Evolutionary conservation across 2,888 invertebrate genomes (phyloP), one percentile per base, ranked within the genome.

Genomic region (Leptopterna dolabrata): DNA sequence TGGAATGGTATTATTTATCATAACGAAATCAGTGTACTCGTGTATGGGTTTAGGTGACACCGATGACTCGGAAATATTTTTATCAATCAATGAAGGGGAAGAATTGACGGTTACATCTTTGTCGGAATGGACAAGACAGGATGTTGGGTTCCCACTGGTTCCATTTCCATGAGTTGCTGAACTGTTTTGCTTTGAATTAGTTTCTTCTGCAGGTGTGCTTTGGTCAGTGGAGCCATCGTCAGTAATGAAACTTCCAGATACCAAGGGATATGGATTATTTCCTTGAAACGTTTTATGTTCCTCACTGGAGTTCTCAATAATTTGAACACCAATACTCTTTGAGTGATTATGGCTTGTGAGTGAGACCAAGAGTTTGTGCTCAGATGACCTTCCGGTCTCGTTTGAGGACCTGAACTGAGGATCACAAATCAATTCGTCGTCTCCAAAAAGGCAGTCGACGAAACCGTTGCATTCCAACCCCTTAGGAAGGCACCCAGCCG

Each of bases 381-480:
- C 63, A 24, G 63, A n/a, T 4, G 63, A 63, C 29, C 41, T 73
- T 16, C 41, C 73, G 14, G 73, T 36, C 0, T 19, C 16, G 19
- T 73, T 73, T 9, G 73, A 30, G 9, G 73, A 73, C 36, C 73
- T 30, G 9, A 81, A 81, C 24, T 30, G 45, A 3, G 63, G 36
- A 43, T 24, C 36, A n/a, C 89, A 89, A 3, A 76, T 24, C 0
- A 94, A 91, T 93, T 97, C 97, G 92, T 97, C 97, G 92, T 97
- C 97, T 27, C 95, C 96, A 63, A 94, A 93, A 36, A 97, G 92
- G 90, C 97, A 97, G 91, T 97, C 95, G 0, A 96, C 94, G 63
- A 94, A 92, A 90, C 94, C 94, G 91, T 97, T 95, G 91, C 97
- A 97, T 83, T 94, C 94, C 89, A 94, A 92, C 89, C 93, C 93